Evolutionary conservation across 2,797 vertebrate species (phyloP).

Genomic region (Leucoraja ocellata): DNA sequence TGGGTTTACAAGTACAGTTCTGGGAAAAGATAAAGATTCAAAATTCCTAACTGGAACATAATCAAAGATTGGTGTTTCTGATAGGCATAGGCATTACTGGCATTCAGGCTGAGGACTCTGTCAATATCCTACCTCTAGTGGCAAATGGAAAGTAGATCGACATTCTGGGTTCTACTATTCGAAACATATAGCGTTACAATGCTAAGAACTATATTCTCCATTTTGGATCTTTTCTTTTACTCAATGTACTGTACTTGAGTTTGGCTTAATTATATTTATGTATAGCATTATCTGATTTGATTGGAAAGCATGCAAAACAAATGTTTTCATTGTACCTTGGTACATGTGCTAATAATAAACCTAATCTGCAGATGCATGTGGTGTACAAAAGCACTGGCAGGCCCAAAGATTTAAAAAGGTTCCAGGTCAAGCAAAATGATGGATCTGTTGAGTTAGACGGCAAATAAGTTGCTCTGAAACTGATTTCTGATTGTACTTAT

Average conservation of each 20-base stretch:
- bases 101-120: background rate
- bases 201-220: no score
- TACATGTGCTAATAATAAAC: no score
- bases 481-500: background rate
- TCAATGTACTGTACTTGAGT: no score
- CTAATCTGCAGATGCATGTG: background rate
- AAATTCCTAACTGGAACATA: background rate
- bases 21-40: background rate
- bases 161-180: no score
- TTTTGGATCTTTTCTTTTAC: no score
- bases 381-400: background rate
- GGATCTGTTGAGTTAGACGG: background rate
- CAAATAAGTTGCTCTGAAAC: background rate
- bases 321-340: no score
- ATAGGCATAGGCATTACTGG: background rate
- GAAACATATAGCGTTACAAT: no score
- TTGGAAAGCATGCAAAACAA: no score
- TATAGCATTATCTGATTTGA: no score
- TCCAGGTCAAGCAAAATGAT: background rate
- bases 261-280: no score
- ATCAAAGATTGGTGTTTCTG: background rate
- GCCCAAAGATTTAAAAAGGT: background rate
- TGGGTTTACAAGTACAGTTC: background rate
- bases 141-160: no score
- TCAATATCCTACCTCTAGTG: background rate